Percentiles rank a stretch among this genome's conserved stretches.
phyloP scores from a whole-genome alignment of 2,797 vertebrate genomes.

The Argya squamiceps region DNA sequence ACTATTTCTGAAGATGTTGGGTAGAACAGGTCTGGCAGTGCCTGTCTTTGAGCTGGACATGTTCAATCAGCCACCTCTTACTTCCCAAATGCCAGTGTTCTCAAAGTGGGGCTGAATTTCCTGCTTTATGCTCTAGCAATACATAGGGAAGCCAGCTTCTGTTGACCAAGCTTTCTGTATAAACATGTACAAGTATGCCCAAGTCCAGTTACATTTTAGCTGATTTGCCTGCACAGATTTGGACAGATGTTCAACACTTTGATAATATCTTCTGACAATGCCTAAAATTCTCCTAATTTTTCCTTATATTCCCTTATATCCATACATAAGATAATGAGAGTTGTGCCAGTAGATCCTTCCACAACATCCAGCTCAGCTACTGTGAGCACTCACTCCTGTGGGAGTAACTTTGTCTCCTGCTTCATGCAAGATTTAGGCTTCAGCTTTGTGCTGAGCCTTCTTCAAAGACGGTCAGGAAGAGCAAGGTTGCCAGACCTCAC shows the following conservation, averaged over 20 bases:
- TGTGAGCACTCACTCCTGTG: neutral
- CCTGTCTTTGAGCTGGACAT: neutral
- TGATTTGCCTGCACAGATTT: neutral
- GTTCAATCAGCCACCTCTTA: neutral
- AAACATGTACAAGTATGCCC: neutral
- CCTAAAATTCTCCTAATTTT: neutral
- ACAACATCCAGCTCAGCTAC: neutral
- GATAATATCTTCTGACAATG: neutral
- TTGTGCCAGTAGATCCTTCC: neutral
- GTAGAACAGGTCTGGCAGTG: neutral
- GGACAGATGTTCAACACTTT: neutral
- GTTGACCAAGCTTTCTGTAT: neutral
- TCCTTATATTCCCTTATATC: neutral
- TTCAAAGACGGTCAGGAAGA: neutral
- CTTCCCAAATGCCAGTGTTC: neutral
- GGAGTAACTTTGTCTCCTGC: neutral
- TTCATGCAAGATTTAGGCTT: conserved; percentile 2
- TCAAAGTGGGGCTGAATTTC: neutral
- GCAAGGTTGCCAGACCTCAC: neutral
- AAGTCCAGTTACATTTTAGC: neutral
- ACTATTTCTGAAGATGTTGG: neutral
- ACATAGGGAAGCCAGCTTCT: neutral
- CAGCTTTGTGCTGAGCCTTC: neutral
- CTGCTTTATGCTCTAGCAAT: neutral
- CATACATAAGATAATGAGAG: neutral